Base-by-base conservation (phyloP, 2,113 vertebrate genomes). In the Cephalopholis sonnerati region DNA sequence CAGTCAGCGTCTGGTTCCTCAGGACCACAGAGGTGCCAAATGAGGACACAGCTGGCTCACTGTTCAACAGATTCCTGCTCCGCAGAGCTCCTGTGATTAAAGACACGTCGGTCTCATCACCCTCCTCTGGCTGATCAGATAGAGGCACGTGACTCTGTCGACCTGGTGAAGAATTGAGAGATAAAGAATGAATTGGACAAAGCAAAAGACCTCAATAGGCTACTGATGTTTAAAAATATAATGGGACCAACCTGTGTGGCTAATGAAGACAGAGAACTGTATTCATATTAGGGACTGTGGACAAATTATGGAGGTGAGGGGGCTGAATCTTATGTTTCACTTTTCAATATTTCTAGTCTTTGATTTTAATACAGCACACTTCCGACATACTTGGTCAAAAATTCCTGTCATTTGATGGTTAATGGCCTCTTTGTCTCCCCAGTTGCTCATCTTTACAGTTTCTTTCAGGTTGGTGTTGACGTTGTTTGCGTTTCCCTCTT, bases 41-140 rank as follows among this genome's bases (percentile, higher is more conserved):
- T 0, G 85, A 16, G 1, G 58, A 63, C 67, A 87, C 87, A 7
- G 75, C 17, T 9, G 82, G 66, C 0, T 67, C 86, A 3, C 67
- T 9, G 1, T 58, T 62, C 0, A 76, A 29, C 51, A 95, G 74
- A 15, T 57, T 69, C 7, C 62, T 12, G 0, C 92, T 80, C 2
- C 97, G 94, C 77, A 99, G 90, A 11, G 95, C 95, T 79, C 98
- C 98, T 0, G 98, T 98, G 89, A 99, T 97, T 46, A 99, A 93
- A 0, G 98, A 99, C 68, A 99, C 57, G 12, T 97, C 97, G 0
- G 96, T 92, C 55, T 93, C 24, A 0, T 93, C 89, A 7, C 82
- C 90, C 0, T 92, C 81, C 16, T 83, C 81, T 32, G 91, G 77
- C 1, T 94, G 89, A 0, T 89, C 87, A 3, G 96, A 94, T 74